Evolutionary conservation across 1,140 invertebrate species (phyloP).

Genomic region (Drosophila bifasciata): DNA sequence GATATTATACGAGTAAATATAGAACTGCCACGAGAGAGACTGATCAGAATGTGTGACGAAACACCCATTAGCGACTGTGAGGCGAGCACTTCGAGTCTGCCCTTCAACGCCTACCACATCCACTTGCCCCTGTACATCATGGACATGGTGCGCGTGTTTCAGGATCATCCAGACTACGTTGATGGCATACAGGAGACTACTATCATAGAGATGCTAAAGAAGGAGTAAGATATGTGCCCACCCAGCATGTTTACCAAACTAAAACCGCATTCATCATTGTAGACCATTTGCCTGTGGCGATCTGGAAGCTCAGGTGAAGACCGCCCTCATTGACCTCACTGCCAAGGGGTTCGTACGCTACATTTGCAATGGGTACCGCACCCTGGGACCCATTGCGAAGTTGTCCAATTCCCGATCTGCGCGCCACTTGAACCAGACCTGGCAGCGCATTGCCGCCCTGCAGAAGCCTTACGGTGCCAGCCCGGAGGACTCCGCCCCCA

Average conservation of each 20-base stretch:
- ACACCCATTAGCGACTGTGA: conserved; percentile 62
- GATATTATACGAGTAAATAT: background rate
- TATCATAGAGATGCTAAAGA: conserved; percentile 72
- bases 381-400: conserved; percentile 78
- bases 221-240: conserved; percentile 74
- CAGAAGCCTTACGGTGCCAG: conserved; percentile 63
- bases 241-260: too few species aligned
- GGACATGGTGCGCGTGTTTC: conserved; percentile 75
- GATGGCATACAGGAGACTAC: conserved; percentile 66
- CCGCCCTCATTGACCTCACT: conserved; percentile 65
- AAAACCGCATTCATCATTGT: background rate
- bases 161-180: conserved; percentile 77
- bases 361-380: conserved; percentile 73
- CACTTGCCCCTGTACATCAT: conserved; percentile 74
- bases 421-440: conserved; percentile 70
- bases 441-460: conserved; percentile 73
- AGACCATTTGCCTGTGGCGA: conserved; percentile 76
- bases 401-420: conserved; percentile 70
- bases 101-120: conserved; percentile 72
- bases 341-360: conserved; percentile 73
- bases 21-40: background rate
- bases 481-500: conserved; percentile 36
- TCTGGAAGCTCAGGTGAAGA: conserved; percentile 73
- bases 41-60: conserved; percentile 55
- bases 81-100: conserved; percentile 63